Evolutionary conservation across 1,140 invertebrate genomes (phyloP), one percentile per base, ranked within the genome.

Genomic region (Orchesella cincta): DNA sequence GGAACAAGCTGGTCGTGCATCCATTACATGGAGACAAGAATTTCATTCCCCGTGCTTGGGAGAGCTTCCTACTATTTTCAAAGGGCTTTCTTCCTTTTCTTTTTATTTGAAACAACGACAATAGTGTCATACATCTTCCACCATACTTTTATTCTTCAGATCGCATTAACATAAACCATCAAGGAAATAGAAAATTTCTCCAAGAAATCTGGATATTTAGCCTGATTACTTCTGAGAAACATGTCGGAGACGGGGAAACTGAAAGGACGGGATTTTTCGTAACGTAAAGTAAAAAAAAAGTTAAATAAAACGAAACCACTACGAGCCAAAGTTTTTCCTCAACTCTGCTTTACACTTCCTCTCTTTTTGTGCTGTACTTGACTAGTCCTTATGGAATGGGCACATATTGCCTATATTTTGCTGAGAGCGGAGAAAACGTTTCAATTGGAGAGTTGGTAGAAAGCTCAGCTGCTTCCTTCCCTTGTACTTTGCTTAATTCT

Each of bases 161-260:
- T 57, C 12, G 52, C 23, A 57, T 57, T 57, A 57, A 57, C 52
- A 57, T 57, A 57, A 57, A 57, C 12, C 23, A 57, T 57, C 52
- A 57, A 57, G 52, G 8, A 57, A 57, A 57, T 57, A n/a, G 52
- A 57, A 14, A n/a, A 14, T 57, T 57, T 26, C 23, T 57, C 52
- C 23, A 57, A 57, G 23, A 57, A n/a, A 26, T 57, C 14, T 57
- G 52, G 8, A 3, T 57, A 3, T 57, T 57, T 57, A 57, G 52
- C 23, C 14, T 57, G 52, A 57, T 57, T 57, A n/a, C 52, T 57
- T 57, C 52, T n/a, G 23, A n/a, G 52, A 57, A 57, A 57, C 23
- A 57, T 57, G 52, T 57, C 52, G 52, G 52, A n/a, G 52, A 3
- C 52, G 52, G 52, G 52, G 23, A 57, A 5, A 57, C 3, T n/a